Conservation (phyloP, 2,797 vertebrate species). For the Decapterus maruadsi region DNA sequence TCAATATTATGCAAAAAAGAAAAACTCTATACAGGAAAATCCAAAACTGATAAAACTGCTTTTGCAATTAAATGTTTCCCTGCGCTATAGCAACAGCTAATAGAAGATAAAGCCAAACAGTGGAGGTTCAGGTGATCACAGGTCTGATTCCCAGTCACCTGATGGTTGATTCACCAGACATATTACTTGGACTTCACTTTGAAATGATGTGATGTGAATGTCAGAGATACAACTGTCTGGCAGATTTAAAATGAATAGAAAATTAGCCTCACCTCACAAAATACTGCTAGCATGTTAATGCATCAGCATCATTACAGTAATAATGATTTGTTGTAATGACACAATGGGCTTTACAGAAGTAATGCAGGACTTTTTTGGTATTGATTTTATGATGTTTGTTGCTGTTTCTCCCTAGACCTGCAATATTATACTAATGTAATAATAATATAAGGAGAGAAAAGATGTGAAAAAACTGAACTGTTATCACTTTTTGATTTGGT, state of each 20-base stretch:
- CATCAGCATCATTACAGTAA: no score
- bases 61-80: constrained; percentile 68
- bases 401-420: no score
- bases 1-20: constrained; percentile 73
- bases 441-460: no score
- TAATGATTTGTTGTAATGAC: neutral
- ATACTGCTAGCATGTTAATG: neutral
- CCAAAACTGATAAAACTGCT: constrained; percentile 58
- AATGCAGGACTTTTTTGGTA: neutral
- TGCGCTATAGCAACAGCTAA: constrained; percentile 69
- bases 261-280: neutral
- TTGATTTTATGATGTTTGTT: no score
- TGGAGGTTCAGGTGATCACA: constrained; percentile 26
- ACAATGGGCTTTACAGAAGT: no score
- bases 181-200: neutral
- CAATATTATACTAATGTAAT: no score
- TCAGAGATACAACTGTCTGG: neutral
- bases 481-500: no score
- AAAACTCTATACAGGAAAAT: constrained; percentile 51
- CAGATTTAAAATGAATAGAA: no score
- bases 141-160: no score
- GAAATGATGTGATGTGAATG: neutral
- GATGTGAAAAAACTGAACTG: no score
- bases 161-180: neutral
- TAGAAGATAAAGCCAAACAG: constrained; percentile 55